phyloP scores from a whole-genome alignment of 2,113 vertebrate genomes.

The Rattus norvegicus region DNA sequence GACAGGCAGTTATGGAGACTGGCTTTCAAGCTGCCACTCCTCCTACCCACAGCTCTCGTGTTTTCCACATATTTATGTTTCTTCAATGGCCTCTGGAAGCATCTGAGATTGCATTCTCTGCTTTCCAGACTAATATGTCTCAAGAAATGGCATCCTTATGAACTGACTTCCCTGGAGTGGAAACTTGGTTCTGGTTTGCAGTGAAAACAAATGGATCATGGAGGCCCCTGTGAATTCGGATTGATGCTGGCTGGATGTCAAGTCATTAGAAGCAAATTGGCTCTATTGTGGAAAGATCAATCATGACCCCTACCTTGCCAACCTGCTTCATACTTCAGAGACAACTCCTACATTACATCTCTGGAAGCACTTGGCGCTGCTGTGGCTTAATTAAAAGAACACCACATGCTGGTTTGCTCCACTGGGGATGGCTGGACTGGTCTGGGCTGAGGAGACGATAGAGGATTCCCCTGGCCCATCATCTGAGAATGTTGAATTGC shows the following conservation, averaged over 20 bases:
- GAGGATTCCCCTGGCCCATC: background rate
- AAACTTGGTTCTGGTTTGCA: constrained; percentile 36
- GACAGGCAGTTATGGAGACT: background rate
- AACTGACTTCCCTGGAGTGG: constrained; percentile 24
- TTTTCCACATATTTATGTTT: background rate
- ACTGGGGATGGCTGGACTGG: background rate
- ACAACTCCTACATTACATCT: constrained; percentile 30
- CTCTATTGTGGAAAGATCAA: constrained; percentile 54
- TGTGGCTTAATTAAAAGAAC: constrained; percentile 71
- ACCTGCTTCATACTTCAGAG: constrained; percentile 46
- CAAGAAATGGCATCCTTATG: constrained; percentile 29
- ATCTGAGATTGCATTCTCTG: background rate
- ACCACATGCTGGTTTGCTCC: background rate
- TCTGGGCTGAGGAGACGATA: background rate
- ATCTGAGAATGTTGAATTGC: background rate
- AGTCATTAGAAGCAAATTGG: constrained; percentile 62
- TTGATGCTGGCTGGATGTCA: constrained; percentile 25
- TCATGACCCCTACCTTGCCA: constrained; percentile 53
- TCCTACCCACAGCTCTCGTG: background rate
- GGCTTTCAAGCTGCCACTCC: background rate
- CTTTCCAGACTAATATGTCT: constrained; percentile 38
- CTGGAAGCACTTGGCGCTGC: constrained; percentile 26
- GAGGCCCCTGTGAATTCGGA: background rate
- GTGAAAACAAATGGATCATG: background rate
- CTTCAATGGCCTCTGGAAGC: background rate